phyloP scores from a whole-genome alignment of 2,113 vertebrate species.

The Castor canadensis region DNA sequence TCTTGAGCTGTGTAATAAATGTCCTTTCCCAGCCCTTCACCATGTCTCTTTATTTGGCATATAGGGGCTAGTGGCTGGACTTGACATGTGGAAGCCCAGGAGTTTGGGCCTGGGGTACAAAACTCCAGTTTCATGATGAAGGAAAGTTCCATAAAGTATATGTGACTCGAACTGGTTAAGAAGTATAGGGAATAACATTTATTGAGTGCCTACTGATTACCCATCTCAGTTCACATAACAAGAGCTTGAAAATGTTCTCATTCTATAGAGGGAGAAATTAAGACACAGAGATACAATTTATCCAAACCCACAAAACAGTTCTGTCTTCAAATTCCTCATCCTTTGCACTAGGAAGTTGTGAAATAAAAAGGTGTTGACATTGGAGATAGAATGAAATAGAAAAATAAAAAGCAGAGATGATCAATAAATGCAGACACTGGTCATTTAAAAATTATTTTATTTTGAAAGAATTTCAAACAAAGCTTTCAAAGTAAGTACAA shows the following conservation, averaged over 20 bases:
- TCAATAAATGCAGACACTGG: neutral
- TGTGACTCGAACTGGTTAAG: neutral
- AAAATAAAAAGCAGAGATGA: neutral
- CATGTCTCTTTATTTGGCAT: too few species aligned
- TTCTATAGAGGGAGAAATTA: too few species aligned
- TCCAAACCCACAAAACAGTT: neutral
- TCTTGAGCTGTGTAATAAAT: too few species aligned
- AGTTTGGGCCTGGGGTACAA: too few species aligned
- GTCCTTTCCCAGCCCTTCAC: too few species aligned
- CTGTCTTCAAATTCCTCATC: conserved; percentile 7
- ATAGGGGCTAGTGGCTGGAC: too few species aligned
- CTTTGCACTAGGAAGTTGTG: neutral
- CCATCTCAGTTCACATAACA: neutral
- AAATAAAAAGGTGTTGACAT: neutral
- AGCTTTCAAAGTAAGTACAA: neutral
- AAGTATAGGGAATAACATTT: neutral
- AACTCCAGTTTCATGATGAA: too few species aligned
- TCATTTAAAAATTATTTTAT: neutral
- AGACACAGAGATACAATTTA: conserved; percentile 1
- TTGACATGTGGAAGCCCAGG: too few species aligned
- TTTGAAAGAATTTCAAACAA: conserved; percentile 35
- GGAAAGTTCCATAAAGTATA: neutral
- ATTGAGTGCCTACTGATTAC: neutral
- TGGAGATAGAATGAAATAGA: conserved; percentile 9
- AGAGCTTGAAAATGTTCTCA: neutral